phyloP scores from a whole-genome alignment of 2,797 vertebrate genomes.

The Coregonus sp. region DNA sequence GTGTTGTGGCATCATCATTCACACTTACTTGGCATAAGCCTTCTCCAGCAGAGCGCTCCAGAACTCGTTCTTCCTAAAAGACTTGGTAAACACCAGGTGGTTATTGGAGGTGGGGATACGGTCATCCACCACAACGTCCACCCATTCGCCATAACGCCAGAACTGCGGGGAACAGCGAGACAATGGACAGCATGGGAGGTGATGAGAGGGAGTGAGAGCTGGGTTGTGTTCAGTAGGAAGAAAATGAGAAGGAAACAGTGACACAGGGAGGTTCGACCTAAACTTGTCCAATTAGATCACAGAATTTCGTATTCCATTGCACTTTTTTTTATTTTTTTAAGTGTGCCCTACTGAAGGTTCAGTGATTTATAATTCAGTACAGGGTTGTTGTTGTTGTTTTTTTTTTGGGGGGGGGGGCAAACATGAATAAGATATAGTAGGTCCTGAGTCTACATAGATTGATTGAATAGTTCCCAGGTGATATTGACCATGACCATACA shows the following conservation, averaged over 20 bases:
- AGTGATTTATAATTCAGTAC: too few relatives aligned
- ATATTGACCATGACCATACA: background rate
- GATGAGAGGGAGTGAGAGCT: background rate
- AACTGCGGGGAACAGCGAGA: slow-evolving; percentile 83
- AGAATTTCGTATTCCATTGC: too few relatives aligned
- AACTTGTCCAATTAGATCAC: too few relatives aligned
- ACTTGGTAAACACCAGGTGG: slow-evolving; percentile 88
- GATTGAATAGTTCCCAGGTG: background rate
- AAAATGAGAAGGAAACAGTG: background rate
- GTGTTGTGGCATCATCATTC: background rate
- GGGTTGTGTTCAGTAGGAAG: background rate
- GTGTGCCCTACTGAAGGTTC: too few relatives aligned
- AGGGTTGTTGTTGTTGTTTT: too few relatives aligned
- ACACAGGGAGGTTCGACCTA: background rate
- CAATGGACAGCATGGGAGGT: background rate
- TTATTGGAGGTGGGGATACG: slow-evolving; percentile 87
- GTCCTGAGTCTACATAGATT: background rate
- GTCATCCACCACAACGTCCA: slow-evolving; percentile 93
- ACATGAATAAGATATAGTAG: background rate
- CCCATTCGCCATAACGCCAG: slow-evolving; percentile 94
- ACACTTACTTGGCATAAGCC: slow-evolving; percentile 94
- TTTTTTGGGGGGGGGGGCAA: too few relatives aligned
- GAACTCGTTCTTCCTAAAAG: slow-evolving; percentile 91
- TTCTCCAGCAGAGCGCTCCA: slow-evolving; percentile 97
- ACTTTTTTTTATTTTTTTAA: too few relatives aligned